Percentiles rank a stretch among this genome's conserved stretches.
These are phyloP conservation scores for Craniophora ligustri DNA, from an alignment of 2,888 invertebrate species.

Conservation along the genomic window DNA sequence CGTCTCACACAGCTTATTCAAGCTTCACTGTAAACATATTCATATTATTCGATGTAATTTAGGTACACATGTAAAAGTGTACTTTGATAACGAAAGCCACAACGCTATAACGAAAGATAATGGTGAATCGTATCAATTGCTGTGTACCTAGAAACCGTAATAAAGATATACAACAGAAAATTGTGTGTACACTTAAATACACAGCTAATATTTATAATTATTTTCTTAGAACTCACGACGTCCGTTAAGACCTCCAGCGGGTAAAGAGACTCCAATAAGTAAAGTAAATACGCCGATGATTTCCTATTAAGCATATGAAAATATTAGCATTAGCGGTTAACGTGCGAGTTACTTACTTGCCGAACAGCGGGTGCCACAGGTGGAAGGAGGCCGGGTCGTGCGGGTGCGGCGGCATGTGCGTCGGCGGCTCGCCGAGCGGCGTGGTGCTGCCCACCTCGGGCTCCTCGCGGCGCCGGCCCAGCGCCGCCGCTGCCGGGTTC, in stretches of 20 bases:
- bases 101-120: background rate
- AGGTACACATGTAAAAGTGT: constrained; percentile 16
- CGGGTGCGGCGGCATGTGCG: constrained; percentile 75
- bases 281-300: constrained; percentile 38
- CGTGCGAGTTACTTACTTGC: constrained; percentile 90
- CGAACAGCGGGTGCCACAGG: constrained; percentile 95
- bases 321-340: constrained; percentile 48
- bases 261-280: constrained; percentile 37
- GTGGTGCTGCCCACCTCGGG: constrained; percentile 91
- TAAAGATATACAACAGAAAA: background rate
- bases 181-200: constrained; percentile 4
- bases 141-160: constrained; percentile 12
- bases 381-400: constrained; percentile 90
- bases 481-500: constrained; percentile 76
- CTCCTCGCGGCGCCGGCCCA: constrained; percentile 85
- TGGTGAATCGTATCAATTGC: background rate
- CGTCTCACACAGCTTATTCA: constrained; percentile 16
- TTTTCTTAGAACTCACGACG: constrained; percentile 38
- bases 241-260: too few relatives aligned
- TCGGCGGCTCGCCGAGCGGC: constrained; percentile 85
- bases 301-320: constrained; percentile 34
- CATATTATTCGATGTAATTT: constrained; percentile 19
- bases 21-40: constrained; percentile 22
- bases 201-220: constrained; percentile 7
- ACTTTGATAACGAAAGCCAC: constrained; percentile 14